phyloP scores from a whole-genome alignment of 2,797 vertebrate genomes.

The Hozukius guyotensis region DNA sequence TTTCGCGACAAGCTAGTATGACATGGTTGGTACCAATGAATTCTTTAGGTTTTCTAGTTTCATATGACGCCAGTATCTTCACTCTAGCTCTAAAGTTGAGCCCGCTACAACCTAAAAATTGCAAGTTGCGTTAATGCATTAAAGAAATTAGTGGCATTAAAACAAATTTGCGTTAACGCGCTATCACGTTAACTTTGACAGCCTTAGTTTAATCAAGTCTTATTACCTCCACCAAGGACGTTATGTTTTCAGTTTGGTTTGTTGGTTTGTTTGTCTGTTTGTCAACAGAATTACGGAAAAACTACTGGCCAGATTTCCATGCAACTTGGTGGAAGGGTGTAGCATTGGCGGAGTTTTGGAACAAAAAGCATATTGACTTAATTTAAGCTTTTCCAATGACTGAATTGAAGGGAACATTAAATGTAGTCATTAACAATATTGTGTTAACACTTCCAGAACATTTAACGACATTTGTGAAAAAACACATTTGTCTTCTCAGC shows the following conservation, averaged over 20 bases:
- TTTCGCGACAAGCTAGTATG: too few species aligned
- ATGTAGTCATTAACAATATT: neutral
- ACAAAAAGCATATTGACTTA: neutral
- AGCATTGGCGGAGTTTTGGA: neutral
- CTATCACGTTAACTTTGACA: too few species aligned
- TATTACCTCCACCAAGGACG: neutral
- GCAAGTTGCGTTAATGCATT: too few species aligned
- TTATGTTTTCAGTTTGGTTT: neutral
- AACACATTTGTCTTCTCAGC: neutral
- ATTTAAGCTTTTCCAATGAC: neutral
- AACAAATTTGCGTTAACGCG: too few species aligned
- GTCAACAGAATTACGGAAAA: neutral
- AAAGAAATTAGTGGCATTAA: too few species aligned
- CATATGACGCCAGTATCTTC: too few species aligned
- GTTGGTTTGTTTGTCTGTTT: neutral
- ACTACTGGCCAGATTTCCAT: neutral
- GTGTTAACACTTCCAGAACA: too few species aligned
- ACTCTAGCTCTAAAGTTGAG: too few species aligned
- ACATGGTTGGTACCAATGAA: too few species aligned
- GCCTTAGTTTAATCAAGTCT: too few species aligned
- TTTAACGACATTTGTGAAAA: neutral
- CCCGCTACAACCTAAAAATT: too few species aligned
- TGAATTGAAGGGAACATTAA: neutral
- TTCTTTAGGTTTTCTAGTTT: too few species aligned
- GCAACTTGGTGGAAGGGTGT: neutral